Evolutionary conservation across 2,113 vertebrate species (phyloP).

Genomic region (Mastomys natalensis): DNA sequence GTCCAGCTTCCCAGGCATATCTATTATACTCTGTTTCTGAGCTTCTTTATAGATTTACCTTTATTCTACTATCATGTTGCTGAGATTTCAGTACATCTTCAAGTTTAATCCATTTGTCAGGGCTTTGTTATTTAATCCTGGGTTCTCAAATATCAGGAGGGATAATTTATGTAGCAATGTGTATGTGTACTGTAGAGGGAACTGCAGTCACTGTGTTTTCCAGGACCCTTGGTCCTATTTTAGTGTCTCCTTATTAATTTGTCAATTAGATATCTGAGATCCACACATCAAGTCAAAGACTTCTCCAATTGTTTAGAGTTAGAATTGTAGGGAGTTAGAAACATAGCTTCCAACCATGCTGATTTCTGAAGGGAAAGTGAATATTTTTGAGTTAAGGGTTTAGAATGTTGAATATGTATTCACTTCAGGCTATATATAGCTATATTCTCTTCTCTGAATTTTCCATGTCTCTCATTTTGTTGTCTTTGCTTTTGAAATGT

Average conservation of each 20-base stretch:
- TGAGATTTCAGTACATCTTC: not conserved
- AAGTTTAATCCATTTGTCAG: not conserved
- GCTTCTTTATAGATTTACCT: not conserved
- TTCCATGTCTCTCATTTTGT: constrained; percentile 4
- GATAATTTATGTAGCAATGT: not conserved
- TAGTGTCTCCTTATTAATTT: not conserved
- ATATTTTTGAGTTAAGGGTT: not conserved
- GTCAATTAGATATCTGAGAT: not conserved
- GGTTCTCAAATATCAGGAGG: not conserved
- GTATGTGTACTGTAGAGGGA: not conserved
- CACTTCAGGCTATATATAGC: not conserved
- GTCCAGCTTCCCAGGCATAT: not conserved
- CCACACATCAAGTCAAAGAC: not conserved
- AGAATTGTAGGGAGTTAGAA: not conserved
- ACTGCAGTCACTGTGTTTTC: not conserved
- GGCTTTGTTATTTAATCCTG: not conserved
- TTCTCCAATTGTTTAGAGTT: not conserved
- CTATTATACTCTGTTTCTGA: not conserved
- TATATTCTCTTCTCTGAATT: not conserved
- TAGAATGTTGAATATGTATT: not conserved
- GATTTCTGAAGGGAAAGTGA: constrained; percentile 50
- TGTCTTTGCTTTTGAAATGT: not conserved
- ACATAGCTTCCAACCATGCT: not conserved
- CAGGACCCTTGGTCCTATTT: not conserved
- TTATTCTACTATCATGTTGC: not conserved